phyloP scores from a whole-genome alignment of 1,140 invertebrate species.

The Fopius arisanus region DNA sequence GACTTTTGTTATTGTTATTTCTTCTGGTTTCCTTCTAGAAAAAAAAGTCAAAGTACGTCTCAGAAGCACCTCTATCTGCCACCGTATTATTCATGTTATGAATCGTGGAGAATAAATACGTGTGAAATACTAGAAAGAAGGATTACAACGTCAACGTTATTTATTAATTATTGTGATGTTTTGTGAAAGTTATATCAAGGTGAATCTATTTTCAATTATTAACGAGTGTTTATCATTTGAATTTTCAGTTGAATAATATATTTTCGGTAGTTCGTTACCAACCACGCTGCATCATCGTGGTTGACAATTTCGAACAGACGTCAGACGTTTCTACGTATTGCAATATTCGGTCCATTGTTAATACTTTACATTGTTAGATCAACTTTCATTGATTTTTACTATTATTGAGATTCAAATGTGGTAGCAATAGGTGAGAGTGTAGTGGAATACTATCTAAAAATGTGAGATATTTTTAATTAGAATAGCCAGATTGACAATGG shows the following conservation, averaged over 20 bases:
- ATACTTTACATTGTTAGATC: not conserved
- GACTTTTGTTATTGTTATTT: not conserved
- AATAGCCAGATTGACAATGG: not conserved
- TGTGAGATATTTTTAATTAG: not conserved
- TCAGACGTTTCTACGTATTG: constrained; percentile 25
- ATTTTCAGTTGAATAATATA: constrained; percentile 20
- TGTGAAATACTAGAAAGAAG: constrained; percentile 40
- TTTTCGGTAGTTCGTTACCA: constrained; percentile 20
- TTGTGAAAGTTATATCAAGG: constrained; percentile 60
- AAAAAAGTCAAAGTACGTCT: not conserved
- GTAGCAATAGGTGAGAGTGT: too few relatives aligned
- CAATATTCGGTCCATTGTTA: constrained; percentile 8
- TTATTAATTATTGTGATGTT: constrained; percentile 62
- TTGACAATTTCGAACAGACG: constrained; percentile 29
- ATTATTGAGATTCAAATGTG: not conserved
- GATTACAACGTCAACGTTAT: constrained; percentile 33
- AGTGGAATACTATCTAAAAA: not conserved
- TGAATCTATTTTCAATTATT: constrained; percentile 37
- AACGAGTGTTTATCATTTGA: constrained; percentile 8
- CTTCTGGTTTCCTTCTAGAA: not conserved
- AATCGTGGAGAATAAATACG: constrained; percentile 37
- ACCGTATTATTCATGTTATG: not conserved
- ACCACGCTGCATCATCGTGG: constrained; percentile 19
- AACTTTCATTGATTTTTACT: not conserved
- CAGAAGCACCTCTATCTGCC: not conserved